Evolutionary conservation across 2,113 vertebrate species (phyloP).

Genomic region (Bos javanicus): DNA sequence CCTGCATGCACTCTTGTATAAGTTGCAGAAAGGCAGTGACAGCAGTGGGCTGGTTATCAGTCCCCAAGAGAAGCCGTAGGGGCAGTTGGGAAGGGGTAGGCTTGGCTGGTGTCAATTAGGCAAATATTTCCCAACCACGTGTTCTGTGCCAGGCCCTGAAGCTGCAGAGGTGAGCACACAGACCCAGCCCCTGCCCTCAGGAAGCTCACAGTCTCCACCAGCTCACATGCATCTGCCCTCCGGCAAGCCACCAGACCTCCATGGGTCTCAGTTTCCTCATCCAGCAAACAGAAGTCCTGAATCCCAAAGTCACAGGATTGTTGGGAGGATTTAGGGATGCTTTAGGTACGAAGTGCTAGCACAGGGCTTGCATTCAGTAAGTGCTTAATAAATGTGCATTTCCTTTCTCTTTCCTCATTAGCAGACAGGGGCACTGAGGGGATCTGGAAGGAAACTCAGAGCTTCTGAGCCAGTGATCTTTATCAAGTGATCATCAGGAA

Average conservation of each 20-base stretch:
- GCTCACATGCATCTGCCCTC: accelerated
- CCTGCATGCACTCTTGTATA: accelerated
- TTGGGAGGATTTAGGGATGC: not conserved
- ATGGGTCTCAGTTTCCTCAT: not conserved
- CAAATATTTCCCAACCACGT: not conserved
- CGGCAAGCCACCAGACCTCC: not conserved
- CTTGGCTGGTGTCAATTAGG: not conserved
- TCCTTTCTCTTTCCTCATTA: not conserved
- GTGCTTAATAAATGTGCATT: not conserved
- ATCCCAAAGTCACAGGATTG: not conserved
- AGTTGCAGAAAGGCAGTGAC: not conserved
- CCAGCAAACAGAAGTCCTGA: not conserved
- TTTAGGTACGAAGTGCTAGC: not conserved
- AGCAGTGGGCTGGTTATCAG: not conserved
- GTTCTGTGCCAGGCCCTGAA: not conserved
- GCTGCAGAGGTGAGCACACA: not conserved
- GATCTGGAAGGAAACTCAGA: not conserved
- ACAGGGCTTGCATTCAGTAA: not conserved
- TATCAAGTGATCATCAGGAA: not conserved
- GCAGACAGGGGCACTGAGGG: not conserved
- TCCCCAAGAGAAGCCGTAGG: accelerated
- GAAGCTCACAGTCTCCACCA: not conserved
- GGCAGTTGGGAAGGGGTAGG: not conserved
- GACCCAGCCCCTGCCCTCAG: accelerated
- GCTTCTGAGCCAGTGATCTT: not conserved